Percentiles rank a stretch among this genome's conserved stretches.
phyloP scores from a whole-genome alignment of 2,113 vertebrate species.

The Pteropus alecto region DNA sequence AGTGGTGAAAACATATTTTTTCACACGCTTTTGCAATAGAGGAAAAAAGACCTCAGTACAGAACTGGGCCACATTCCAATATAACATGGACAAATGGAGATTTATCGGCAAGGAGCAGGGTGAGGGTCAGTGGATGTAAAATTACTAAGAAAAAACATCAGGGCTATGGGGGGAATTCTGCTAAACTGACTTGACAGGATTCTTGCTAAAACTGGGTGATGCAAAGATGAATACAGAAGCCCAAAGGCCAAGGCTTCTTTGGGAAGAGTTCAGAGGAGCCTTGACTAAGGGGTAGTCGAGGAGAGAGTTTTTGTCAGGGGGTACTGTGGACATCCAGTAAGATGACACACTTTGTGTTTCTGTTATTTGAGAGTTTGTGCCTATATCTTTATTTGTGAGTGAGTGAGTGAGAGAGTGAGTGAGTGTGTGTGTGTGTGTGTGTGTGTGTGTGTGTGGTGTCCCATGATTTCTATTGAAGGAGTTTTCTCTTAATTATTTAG shows the following conservation, averaged over 20 bases:
- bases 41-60: not conserved
- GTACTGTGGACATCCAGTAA: not conserved
- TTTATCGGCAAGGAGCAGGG: not conserved
- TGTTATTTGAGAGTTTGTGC: not conserved
- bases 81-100: not conserved
- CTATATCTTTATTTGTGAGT: not conserved
- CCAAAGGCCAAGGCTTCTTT: not conserved
- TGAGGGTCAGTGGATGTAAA: not conserved
- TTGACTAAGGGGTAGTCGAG: not conserved
- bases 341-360: not conserved
- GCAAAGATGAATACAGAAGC: not conserved
- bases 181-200: not conserved
- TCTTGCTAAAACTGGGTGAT: not conserved
- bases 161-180: not conserved
- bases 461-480: not conserved
- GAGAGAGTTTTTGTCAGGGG: not conserved
- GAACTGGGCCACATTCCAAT: not conserved
- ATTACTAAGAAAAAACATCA: not conserved
- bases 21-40: not conserved
- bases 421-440: not conserved
- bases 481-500: not conserved
- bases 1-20: not conserved
- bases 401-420: not conserved
- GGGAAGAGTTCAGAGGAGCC: not conserved
- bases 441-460: not conserved